Evolutionary conservation across 2,113 vertebrate genomes (phyloP).

Genomic region (Fulica atra): DNA sequence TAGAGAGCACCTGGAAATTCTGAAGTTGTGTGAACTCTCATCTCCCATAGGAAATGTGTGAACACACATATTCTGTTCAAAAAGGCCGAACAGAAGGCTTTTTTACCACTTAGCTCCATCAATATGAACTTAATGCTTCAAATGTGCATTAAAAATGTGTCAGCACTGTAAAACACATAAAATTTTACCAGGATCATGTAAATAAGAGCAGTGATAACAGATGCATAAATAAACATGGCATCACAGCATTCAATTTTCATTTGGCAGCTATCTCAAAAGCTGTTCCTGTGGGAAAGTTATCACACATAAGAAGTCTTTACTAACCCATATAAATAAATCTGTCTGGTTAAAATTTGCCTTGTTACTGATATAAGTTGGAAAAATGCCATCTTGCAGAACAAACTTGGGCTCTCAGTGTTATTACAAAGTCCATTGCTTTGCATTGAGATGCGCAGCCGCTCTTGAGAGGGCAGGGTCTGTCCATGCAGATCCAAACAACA

Average conservation of each 20-base stretch:
- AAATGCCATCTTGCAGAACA: neutral
- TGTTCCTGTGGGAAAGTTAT: constrained; percentile 34
- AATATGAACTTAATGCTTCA: constrained; percentile 36
- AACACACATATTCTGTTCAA: constrained; percentile 3
- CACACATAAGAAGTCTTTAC: constrained; percentile 3
- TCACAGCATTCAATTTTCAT: constrained; percentile 15
- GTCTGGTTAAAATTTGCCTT: neutral
- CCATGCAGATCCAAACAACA: neutral
- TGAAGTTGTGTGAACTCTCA: constrained; percentile 19
- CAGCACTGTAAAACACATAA: neutral
- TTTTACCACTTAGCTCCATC: neutral
- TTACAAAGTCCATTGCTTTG: neutral
- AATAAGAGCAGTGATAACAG: constrained; percentile 51
- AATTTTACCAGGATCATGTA: constrained; percentile 8
- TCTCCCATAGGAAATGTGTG: neutral
- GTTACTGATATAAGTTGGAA: constrained; percentile 2
- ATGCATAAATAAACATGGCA: constrained; percentile 44
- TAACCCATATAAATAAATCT: constrained; percentile 47
- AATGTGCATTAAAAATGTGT: neutral
- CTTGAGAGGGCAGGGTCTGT: neutral
- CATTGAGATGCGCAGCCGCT: neutral
- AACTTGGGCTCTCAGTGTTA: neutral
- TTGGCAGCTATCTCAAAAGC: constrained; percentile 44
- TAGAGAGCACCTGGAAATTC: neutral
- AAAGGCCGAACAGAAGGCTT: constrained; percentile 45